phyloP scores from a whole-genome alignment of 2,888 invertebrate species.

The Nomada fucata region DNA sequence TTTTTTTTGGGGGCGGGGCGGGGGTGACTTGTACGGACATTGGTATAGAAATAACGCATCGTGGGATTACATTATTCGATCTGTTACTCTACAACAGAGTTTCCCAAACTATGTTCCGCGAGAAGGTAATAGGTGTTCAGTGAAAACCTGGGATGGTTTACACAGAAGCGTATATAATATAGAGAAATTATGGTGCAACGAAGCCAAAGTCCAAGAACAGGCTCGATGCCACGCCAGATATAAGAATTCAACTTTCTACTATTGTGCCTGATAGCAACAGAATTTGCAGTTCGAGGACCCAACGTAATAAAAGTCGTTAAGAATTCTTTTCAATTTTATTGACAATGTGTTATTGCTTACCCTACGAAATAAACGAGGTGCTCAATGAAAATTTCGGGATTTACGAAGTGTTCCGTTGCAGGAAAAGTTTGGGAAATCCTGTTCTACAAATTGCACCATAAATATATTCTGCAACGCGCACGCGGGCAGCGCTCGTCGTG shows the following conservation, averaged over 20 bases:
- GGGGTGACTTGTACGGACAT: not conserved
- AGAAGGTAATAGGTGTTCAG: no score
- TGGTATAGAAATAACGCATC: constrained; percentile 18
- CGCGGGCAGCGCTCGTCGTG: no score
- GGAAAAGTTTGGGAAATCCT: constrained; percentile 1
- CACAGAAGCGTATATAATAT: not conserved
- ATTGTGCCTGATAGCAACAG: no score
- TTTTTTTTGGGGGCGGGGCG: not conserved
- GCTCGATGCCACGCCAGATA: not conserved
- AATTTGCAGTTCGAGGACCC: no score
- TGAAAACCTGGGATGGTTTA: not conserved
- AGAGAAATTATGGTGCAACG: not conserved
- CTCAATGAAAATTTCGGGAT: not conserved
- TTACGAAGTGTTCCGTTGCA: constrained; percentile 1
- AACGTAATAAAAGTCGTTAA: not conserved
- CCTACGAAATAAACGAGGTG: not conserved
- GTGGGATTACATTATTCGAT: not conserved
- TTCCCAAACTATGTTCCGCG: not conserved
- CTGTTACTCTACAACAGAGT: not conserved
- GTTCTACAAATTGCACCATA: not conserved
- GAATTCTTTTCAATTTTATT: not conserved
- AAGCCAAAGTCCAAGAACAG: not conserved
- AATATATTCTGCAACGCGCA: not conserved
- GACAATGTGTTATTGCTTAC: not conserved
- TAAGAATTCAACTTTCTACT: no score